Evolutionary conservation across 2,113 vertebrate genomes (phyloP).

Genomic region (Tringa solitaria): DNA sequence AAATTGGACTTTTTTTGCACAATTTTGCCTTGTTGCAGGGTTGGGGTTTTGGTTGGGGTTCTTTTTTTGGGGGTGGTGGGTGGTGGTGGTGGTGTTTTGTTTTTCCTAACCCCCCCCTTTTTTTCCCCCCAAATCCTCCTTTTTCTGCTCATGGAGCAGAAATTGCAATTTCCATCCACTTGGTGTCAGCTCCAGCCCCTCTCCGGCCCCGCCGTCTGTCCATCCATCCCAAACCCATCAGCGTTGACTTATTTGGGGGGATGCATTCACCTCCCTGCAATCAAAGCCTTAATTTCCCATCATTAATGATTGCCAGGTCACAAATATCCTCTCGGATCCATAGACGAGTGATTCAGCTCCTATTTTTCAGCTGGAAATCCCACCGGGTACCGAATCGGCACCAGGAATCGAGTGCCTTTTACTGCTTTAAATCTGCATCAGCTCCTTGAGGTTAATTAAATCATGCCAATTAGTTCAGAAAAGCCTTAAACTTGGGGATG

Average conservation of each 20-base stretch:
- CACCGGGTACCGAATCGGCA: rapidly evolving
- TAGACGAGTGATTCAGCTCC: not conserved
- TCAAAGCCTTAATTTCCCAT: not conserved
- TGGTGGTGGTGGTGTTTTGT: too few relatives aligned
- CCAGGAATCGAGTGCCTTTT: rapidly evolving
- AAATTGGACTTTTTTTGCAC: not conserved
- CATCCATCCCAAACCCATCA: not conserved
- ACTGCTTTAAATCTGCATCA: not conserved
- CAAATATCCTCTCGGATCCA: not conserved
- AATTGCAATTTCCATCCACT: not conserved
- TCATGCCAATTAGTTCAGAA: rapidly evolving
- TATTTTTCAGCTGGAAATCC: not conserved
- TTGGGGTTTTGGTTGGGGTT: too few relatives aligned
- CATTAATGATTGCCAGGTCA: rapidly evolving
- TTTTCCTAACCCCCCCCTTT: rapidly evolving
- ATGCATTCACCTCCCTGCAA: not conserved
- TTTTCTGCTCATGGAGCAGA: not conserved
- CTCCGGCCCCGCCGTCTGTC: not conserved
- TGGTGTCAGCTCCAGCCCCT: slow-evolving; percentile 7
- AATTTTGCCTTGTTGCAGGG: not conserved
- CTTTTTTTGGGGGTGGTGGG: too few relatives aligned
- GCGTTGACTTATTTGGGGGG: rapidly evolving
- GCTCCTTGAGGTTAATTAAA: not conserved
- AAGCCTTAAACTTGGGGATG: not conserved
- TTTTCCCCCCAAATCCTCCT: not conserved